Base-by-base conservation (phyloP, 2,797 vertebrate genomes). In the Lutjanus argentimaculatus region DNA sequence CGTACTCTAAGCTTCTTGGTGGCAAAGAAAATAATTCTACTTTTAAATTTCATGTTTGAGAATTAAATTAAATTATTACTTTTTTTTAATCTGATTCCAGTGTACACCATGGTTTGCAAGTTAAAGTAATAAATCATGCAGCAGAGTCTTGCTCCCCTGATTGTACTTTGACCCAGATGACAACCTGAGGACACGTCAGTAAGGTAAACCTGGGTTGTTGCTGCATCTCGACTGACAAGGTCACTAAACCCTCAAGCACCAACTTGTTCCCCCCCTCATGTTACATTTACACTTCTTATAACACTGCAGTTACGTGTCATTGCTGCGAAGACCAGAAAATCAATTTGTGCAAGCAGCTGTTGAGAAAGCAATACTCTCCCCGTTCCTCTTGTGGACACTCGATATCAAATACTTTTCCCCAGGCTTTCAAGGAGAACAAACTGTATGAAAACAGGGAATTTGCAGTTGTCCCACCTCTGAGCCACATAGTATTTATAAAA, bases 251-350 rank as follows among this genome's bases (percentile, higher is more conserved):
- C 45, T 72, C 57, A 36, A 9, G 19, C 52, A 16, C 36, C 7
- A 55, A 46, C 62, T 77, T 49, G 72, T 73, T 63, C 53, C 72
- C 62, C 70, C 62, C 61, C 62, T 65, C 43, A 45, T 66, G 72
- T 80, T 77, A 69, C 82, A 76, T 82, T 70, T 82, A 79, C 72
- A 61, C 73, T 64, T 42, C 79, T 79, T 74, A 82, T 70, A 82
- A 89, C 80, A 87, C 83, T 70, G 84, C 75, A 69, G 79, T 53
- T 81, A 74, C 30, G 56, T 77, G 74, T 75, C 76, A 80, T 77
- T 79, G 71, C 67, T 77, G 66, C 68, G 83, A 85, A 90, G 76
- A 88, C 76, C 67, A 61, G 76, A 82, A 88, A 92, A 93, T 92
- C 79, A 67, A 90, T 91, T 80, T 87, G 84, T 85, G 71, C 82